Evolutionary conservation across 2,797 vertebrate species (phyloP), one percentile per base, ranked within the genome.

Genomic region (Chaunax sp.): DNA sequence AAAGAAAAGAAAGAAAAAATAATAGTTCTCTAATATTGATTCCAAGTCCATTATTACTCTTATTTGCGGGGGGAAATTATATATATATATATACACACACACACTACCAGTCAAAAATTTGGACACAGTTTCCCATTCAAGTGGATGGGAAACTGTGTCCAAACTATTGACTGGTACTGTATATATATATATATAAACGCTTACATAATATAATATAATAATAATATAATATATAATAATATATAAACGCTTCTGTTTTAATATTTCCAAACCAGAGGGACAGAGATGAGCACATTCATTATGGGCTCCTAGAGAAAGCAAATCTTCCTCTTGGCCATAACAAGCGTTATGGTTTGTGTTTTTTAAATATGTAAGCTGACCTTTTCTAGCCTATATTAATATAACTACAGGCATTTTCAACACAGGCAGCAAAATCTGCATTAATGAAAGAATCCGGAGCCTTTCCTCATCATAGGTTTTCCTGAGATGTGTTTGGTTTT

Each of bases 331-430:
- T 33, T 72, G 77, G 88, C 73, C 68, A 86, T 75, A 89, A 85
- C 74, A 82, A 87, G 80, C 82, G 68, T 69, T 41, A 16, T 59
- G 64, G 54, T 84, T 84, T 84, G 81, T 87, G 71, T 12, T 83
- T 91, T 85, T 82, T 83, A 83, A 87, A 84, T 88, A 91, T 93
- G 84, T 72, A 89, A 78, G 79, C 71, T 90, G 91, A 93, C 92
- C 92, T 93, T 92, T 93, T 78, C 77, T 70, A 14, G 83, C 61
- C 83, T 73, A 82, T 87, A 88, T 85, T 90, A 90, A 92, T 90
- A 88, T 85, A 89, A 90, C 91, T 85, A 83, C 83, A 87, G 87
- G 83, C 88, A 64, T 89, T 90, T 83, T 87, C 64, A 77, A 82
- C 68, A 76, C 70, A 77, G 82, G 83, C 83, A 87, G 78, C 49